Conservation (phyloP, 2,797 vertebrate species). For the Lateolabrax maculatus region DNA sequence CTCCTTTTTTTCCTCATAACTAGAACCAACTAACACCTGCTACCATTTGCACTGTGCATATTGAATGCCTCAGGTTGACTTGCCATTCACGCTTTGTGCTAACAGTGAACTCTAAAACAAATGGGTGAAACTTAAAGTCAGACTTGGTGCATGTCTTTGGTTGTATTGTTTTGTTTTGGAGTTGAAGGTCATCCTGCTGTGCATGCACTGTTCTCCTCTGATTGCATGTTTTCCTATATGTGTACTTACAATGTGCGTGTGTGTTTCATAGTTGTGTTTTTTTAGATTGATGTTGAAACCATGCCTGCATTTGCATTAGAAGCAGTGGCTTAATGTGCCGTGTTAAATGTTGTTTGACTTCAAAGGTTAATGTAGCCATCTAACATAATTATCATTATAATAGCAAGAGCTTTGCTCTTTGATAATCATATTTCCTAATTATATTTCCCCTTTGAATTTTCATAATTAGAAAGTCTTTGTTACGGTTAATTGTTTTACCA, state of each 20-base stretch:
- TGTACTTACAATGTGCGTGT: slow-evolving; percentile 3
- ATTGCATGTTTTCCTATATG: slow-evolving; percentile 11
- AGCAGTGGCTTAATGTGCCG: slow-evolving; percentile 39
- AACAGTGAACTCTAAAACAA: neutral
- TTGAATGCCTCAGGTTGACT: slow-evolving; percentile 23
- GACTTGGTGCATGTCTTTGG: slow-evolving; percentile 47
- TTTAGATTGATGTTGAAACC: slow-evolving; percentile 34
- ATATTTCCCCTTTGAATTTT: slow-evolving; percentile 68
- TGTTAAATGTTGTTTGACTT: slow-evolving; percentile 78
- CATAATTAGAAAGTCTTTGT: slow-evolving; percentile 63
- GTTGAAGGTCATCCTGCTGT: slow-evolving; percentile 10
- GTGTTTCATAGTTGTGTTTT: slow-evolving; percentile 33
- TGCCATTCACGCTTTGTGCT: slow-evolving; percentile 11
- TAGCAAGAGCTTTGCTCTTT: slow-evolving; percentile 67
- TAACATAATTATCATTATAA: slow-evolving; percentile 70
- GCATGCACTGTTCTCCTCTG: slow-evolving; percentile 32
- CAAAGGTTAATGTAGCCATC: slow-evolving; percentile 81
- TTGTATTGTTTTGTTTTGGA: slow-evolving; percentile 7
- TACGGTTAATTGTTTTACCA: slow-evolving; percentile 58
- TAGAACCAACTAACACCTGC: slow-evolving; percentile 67
- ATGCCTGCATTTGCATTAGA: slow-evolving; percentile 73
- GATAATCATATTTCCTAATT: slow-evolving; percentile 72
- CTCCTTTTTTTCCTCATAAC: slow-evolving; percentile 20
- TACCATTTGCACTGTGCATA: slow-evolving; percentile 32
- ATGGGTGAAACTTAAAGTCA: slow-evolving; percentile 5